A percentile compares a stretch with the other conserved stretches of the same genome.
Conservation (phyloP, 2,113 vertebrate genomes). For the Chloebia gouldiae region DNA sequence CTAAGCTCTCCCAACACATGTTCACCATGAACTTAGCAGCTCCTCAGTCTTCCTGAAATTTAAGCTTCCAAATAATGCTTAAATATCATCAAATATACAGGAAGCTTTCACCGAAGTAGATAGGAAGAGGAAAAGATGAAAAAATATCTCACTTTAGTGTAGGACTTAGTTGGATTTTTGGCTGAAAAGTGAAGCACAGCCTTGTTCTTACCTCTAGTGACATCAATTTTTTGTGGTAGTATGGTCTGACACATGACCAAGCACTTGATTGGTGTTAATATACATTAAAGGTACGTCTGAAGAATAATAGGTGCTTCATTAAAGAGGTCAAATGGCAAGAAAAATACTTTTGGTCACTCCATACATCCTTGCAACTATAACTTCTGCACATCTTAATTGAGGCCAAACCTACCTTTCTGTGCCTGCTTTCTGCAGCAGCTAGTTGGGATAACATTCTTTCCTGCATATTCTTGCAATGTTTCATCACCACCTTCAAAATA, state of each 20-base stretch:
- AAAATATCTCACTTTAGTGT: neutral
- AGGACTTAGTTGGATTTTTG: neutral
- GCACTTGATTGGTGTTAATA: neutral
- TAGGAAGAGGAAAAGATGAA: neutral
- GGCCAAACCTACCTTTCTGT: conserved; percentile 84
- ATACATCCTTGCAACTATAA: neutral
- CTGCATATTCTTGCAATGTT: conserved; percentile 95
- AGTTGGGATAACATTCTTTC: conserved; percentile 94
- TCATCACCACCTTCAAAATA: conserved; percentile 90
- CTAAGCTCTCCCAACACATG: neutral
- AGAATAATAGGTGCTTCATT: neutral
- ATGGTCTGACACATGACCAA: neutral
- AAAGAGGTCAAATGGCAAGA: neutral
- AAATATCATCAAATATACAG: neutral
- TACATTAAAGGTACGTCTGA: neutral
- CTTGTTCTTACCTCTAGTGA: neutral
- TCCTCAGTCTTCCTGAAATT: neutral
- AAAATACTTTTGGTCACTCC: neutral
- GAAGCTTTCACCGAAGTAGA: neutral
- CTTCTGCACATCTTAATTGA: neutral
- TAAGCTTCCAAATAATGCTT: neutral
- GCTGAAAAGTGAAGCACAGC: neutral
- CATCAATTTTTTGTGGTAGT: neutral
- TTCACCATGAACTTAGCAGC: neutral
- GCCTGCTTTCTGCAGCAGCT: conserved; percentile 90